phyloP scores from a whole-genome alignment of 2,797 vertebrate species.

The Hippoglossus hippoglossus region DNA sequence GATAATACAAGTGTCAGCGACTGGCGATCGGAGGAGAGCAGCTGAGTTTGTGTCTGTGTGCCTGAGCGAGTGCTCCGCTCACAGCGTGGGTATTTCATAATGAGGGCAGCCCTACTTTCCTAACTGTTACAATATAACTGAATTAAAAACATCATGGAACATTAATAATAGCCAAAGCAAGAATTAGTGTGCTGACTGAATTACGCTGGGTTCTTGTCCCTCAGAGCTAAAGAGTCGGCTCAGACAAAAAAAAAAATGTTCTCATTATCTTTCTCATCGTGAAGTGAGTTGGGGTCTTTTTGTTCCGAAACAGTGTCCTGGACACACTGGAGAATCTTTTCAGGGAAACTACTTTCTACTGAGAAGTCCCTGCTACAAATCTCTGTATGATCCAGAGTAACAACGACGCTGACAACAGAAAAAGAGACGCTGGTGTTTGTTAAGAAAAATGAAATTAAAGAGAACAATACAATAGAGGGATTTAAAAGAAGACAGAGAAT shows the following conservation, averaged over 20 bases:
- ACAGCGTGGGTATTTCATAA: slow-evolving; percentile 55
- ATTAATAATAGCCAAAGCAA: slow-evolving; percentile 22
- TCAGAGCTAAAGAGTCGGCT: not conserved
- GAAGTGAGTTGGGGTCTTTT: slow-evolving; percentile 1
- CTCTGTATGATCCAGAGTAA: not conserved
- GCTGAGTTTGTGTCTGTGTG: slow-evolving; percentile 16
- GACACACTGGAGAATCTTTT: not conserved
- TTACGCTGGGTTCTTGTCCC: slow-evolving; percentile 9
- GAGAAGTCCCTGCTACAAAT: not conserved
- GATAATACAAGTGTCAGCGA: slow-evolving; percentile 38
- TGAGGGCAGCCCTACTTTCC: slow-evolving; percentile 61
- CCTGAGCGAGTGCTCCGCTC: slow-evolving; percentile 36
- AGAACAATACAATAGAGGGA: too few species aligned
- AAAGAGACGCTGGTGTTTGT: not conserved
- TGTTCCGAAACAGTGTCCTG: not conserved
- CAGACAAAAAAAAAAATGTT: not conserved
- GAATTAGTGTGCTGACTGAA: slow-evolving; percentile 26
- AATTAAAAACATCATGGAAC: slow-evolving; percentile 41
- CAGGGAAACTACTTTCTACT: not conserved
- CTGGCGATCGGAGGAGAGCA: slow-evolving; percentile 30
- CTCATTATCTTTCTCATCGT: not conserved
- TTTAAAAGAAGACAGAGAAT: too few species aligned
- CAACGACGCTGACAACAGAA: not conserved
- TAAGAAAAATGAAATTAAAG: not conserved
- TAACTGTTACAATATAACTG: slow-evolving; percentile 34